Percentiles rank a stretch among this genome's conserved stretches.
phyloP scores from a whole-genome alignment of 2,797 vertebrate species.

The Salarias fasciatus region DNA sequence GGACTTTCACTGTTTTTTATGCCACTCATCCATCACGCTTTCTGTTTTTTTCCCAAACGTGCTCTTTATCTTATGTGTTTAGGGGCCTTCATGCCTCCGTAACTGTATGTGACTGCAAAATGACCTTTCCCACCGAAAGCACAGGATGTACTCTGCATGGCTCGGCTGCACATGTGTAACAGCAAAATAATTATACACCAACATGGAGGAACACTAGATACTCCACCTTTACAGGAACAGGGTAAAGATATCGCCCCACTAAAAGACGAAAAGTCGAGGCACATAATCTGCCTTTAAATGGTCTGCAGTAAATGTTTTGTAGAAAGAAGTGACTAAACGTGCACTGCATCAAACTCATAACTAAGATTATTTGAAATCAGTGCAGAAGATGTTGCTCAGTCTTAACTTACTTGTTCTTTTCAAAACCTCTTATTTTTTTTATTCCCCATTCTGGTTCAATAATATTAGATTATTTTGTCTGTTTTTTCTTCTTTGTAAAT shows the following conservation, averaged over 20 bases:
- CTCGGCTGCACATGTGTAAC: slow-evolving; percentile 1
- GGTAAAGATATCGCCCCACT: not conserved
- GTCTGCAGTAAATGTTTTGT: no score
- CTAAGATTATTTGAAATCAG: no score
- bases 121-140: slow-evolving; percentile 24
- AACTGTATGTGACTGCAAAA: slow-evolving; percentile 15
- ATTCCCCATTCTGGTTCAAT: no score
- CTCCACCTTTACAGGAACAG: not conserved
- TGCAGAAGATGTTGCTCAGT: no score
- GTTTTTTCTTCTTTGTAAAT: no score
- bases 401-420: no score
- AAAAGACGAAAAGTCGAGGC: not conserved
- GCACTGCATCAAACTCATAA: no score
- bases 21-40: slow-evolving; percentile 43
- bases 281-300: not conserved
- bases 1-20: slow-evolving; percentile 20
- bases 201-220: not conserved
- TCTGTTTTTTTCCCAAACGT: slow-evolving; percentile 30
- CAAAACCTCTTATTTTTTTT: no score
- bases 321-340: no score
- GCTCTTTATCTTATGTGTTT: slow-evolving; percentile 23
- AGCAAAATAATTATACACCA: not conserved
- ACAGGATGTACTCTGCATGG: slow-evolving; percentile 18
- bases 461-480: no score
- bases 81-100: not conserved